Conservation (phyloP, 2,797 vertebrate species). For the Acanthopagrus latus region DNA sequence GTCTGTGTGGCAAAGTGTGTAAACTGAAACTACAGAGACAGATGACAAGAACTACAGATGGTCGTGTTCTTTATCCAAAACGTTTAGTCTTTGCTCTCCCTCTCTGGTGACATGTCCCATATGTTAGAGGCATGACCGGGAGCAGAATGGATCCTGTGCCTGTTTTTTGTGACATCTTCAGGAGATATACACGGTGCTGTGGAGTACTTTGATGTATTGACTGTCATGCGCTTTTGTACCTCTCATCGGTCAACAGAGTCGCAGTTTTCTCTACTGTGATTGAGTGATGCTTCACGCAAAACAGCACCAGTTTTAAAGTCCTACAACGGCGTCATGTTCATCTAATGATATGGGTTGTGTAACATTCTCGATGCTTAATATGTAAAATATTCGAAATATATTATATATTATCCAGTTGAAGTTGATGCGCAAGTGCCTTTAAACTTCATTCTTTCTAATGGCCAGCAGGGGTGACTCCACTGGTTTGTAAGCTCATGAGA, state of each 20-base stretch:
- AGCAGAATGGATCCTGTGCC: slow-evolving; percentile 20
- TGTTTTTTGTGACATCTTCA: slow-evolving; percentile 34
- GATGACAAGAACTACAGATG: slow-evolving; percentile 21
- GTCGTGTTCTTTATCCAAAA: slow-evolving; percentile 23
- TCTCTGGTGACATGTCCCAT: slow-evolving; percentile 33
- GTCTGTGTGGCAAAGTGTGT: slow-evolving; percentile 5
- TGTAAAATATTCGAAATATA: too few species aligned
- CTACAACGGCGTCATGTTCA: slow-evolving; percentile 10
- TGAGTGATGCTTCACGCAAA: slow-evolving; percentile 8
- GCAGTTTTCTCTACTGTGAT: slow-evolving; percentile 17
- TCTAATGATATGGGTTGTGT: slow-evolving; percentile 32
- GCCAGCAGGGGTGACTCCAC: too few species aligned
- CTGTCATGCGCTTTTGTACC: slow-evolving; percentile 35
- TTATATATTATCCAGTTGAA: too few species aligned
- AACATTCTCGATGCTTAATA: slow-evolving; percentile 37
- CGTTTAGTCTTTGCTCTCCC: slow-evolving; percentile 44
- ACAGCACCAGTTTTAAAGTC: slow-evolving; percentile 13
- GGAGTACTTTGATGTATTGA: slow-evolving; percentile 42
- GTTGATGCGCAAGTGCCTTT: too few species aligned
- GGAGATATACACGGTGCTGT: slow-evolving; percentile 5
- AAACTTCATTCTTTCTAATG: too few species aligned
- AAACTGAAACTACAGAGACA: slow-evolving; percentile 39
- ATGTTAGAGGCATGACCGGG: slow-evolving; percentile 48
- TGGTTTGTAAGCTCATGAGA: too few species aligned
- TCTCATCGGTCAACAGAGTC: slow-evolving; percentile 36